A percentile compares a stretch with the other conserved stretches of the same genome.
Evolutionary conservation across 2,888 invertebrate species (phyloP).

Genomic region (Noctua janthina): DNA sequence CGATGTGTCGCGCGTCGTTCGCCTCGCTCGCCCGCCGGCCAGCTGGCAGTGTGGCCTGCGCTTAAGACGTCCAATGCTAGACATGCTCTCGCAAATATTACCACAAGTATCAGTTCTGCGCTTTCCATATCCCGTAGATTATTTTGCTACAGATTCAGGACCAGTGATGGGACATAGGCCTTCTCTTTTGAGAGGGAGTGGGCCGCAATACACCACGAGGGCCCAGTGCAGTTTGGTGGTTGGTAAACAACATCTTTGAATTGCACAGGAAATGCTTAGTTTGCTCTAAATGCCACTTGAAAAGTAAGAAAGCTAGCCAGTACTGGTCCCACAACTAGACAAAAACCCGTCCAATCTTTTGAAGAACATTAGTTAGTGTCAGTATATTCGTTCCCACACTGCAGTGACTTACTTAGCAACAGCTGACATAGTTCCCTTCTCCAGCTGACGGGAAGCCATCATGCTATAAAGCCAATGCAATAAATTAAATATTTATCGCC

Average conservation of each 20-base stretch:
- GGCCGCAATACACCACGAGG: not conserved
- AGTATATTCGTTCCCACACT: conserved; percentile 11
- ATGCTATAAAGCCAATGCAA: conserved; percentile 35
- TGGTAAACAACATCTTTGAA: not conserved
- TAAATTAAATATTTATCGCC: conserved; percentile 55
- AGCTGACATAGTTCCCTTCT: conserved; percentile 2
- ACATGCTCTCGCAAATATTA: not conserved
- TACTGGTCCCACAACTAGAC: not conserved
- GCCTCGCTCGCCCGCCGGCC: too few relatives aligned
- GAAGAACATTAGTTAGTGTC: not conserved
- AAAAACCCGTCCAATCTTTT: not conserved
- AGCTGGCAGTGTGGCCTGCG: too few relatives aligned
- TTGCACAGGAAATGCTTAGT: not conserved
- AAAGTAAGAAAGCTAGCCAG: not conserved
- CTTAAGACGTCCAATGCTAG: not conserved
- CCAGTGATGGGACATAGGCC: not conserved
- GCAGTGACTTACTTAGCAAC: not conserved
- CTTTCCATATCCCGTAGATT: not conserved
- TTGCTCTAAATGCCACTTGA: not conserved
- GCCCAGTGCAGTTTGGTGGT: not conserved
- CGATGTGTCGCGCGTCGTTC: too few relatives aligned
- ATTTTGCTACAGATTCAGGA: not conserved
- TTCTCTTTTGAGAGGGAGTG: not conserved
- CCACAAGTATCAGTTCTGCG: not conserved
- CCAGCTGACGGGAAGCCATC: conserved; percentile 35